A percentile compares a stretch with the other conserved stretches of the same genome.
Evolutionary conservation across 2,113 vertebrate genomes (phyloP).

Genomic region (human): GRCh38 chr9:81170501-81171000

Average conservation of each 20-base stretch:
- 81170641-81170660: conserved; percentile 5
- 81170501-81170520: not conserved
- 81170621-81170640: not conserved
- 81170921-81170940: conserved; percentile 37
- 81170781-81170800: not conserved
- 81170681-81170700: not conserved
- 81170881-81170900: conserved; percentile 34
- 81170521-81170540: not conserved
- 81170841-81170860: conserved; percentile 13
- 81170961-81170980: not conserved
- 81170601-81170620: not conserved
- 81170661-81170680: not conserved
- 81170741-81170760: not conserved
- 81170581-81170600: not conserved
- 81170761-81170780: not conserved
- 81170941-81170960: not conserved
- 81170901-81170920: not conserved
- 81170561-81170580: not conserved
- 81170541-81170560: not conserved
- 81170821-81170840: not conserved
- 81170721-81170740: not conserved
- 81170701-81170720: conserved; percentile 24
- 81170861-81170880: not conserved
- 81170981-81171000: not conserved
- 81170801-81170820: not conserved